Percentiles rank a stretch among this genome's conserved stretches.
These are phyloP conservation scores for Hydraecia micacea DNA, from an alignment of 2,888 invertebrate genomes.

Conservation along the genomic window DNA sequence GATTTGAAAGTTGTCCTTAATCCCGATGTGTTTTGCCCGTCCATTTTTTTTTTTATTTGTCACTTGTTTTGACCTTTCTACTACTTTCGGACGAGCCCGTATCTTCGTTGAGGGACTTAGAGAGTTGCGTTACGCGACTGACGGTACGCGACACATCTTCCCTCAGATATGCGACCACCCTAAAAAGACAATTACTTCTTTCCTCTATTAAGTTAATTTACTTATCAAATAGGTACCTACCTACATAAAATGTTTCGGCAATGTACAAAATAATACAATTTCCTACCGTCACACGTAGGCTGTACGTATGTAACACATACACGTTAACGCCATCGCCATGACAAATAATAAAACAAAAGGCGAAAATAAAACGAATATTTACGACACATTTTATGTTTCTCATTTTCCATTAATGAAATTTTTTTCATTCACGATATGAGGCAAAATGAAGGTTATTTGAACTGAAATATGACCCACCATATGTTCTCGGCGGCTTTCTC, in stretches of 20 bases:
- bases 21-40: no score
- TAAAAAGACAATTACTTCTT: background rate
- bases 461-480: slow-evolving; percentile 79
- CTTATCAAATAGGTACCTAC: background rate
- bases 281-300: background rate
- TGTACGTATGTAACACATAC: background rate
- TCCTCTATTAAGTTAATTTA: background rate
- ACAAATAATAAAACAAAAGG: slow-evolving; percentile 60
- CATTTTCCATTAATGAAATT: slow-evolving; percentile 76
- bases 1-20: background rate
- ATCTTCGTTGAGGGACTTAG: background rate
- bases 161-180: background rate
- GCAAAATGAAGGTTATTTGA: slow-evolving; percentile 77
- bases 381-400: slow-evolving; percentile 74
- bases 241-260: slow-evolving; percentile 2
- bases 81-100: background rate
- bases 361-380: slow-evolving; percentile 73
- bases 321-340: slow-evolving; percentile 33
- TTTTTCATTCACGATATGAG: slow-evolving; percentile 76
- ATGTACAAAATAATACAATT: slow-evolving; percentile 1
- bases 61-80: background rate
- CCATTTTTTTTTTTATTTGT: no score
- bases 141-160: background rate
- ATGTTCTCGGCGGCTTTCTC: slow-evolving; percentile 74
- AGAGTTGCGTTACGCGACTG: no score